Evolutionary conservation across 2,113 vertebrate genomes (phyloP), one percentile per base, ranked within the genome.

Genomic region (Pseudorhombus dupliciocellatus): DNA sequence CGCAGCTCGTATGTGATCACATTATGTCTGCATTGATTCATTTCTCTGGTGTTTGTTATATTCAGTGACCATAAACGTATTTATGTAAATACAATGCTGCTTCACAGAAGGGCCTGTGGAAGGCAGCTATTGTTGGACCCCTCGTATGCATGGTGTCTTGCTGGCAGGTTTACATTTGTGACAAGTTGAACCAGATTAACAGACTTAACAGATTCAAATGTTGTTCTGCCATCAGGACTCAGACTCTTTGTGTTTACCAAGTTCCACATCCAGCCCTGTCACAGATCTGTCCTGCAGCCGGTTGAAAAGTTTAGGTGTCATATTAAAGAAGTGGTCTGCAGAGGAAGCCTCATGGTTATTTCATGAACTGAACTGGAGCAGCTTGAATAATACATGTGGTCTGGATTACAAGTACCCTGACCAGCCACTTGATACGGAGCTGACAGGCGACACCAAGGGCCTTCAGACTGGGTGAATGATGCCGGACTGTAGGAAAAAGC

Each of bases 361-460:
- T 88, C 56, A 91, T 86, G 15, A 58, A 9, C 46, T 40, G 79
- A 77, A 48, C 70, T 80, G 40, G 48, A 81, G 73, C 68, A 8
- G 54, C 37, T 70, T 94, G 48, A 94, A 93, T 94, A 87, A 93
- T 93, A 70, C 55, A 94, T 91, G 40, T 28, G 28, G 16, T 74
- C 71, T 55, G 25, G 48, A 71, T 22, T 82, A 52, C 64, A 72
- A 70, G 64, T 20, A 34, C 71, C 72, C 56, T 26, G 11, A 44
- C 70, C 46, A 6, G 25, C 72, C 83, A 75, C 77, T 78, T 88
- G 84, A 91, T 79, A 74, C 25, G 76, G 87, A 90, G 87, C 86
- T 74, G 40, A 66, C 85, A 81, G 85, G 57, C 78, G 93, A 90
- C 92, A 91, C 81, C 8, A 7, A 80, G 88, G 12, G 55, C 68